Conservation (phyloP, 2,888 invertebrate genomes). For the Drosophila quasianomalipes region DNA sequence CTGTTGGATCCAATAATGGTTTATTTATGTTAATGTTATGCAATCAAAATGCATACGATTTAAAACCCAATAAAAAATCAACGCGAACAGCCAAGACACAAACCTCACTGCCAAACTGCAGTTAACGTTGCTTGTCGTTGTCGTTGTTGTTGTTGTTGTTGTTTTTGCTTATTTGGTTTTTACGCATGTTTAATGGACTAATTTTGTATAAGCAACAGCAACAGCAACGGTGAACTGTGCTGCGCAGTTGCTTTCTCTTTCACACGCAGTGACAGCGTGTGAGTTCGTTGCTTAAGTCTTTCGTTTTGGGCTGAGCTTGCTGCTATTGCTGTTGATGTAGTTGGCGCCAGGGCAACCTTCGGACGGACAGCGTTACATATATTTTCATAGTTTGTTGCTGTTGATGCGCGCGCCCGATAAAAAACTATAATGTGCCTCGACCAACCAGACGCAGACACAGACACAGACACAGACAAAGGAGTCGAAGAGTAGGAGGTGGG, state of each 20-base stretch:
- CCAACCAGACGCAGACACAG: slow-evolving; percentile 30
- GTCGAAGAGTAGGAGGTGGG: not conserved
- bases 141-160: slow-evolving; percentile 54
- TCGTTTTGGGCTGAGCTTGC: slow-evolving; percentile 46
- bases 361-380: slow-evolving; percentile 69
- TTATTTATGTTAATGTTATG: slow-evolving; percentile 83
- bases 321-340: slow-evolving; percentile 44
- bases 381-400: slow-evolving; percentile 78
- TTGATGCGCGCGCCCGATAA: slow-evolving; percentile 77
- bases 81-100: slow-evolving; percentile 61
- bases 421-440: slow-evolving; percentile 63
- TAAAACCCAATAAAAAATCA: slow-evolving; percentile 82
- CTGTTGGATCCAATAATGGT: slow-evolving; percentile 72
- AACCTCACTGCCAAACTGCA: slow-evolving; percentile 54
- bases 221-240: slow-evolving; percentile 18
- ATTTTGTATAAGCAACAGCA: slow-evolving; percentile 54
- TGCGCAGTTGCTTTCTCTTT: slow-evolving; percentile 51
- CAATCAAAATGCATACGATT: slow-evolving; percentile 83
- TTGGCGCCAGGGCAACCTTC: slow-evolving; percentile 76
- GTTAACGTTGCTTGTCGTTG: slow-evolving; percentile 62
- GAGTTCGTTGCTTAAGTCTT: slow-evolving; percentile 76
- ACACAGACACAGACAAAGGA: slow-evolving; percentile 1
- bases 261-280: slow-evolving; percentile 59
- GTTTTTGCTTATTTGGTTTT: slow-evolving; percentile 63
- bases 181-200: slow-evolving; percentile 82